phyloP scores from a whole-genome alignment of 2,113 vertebrate genomes.

The Salminus brasiliensis region DNA sequence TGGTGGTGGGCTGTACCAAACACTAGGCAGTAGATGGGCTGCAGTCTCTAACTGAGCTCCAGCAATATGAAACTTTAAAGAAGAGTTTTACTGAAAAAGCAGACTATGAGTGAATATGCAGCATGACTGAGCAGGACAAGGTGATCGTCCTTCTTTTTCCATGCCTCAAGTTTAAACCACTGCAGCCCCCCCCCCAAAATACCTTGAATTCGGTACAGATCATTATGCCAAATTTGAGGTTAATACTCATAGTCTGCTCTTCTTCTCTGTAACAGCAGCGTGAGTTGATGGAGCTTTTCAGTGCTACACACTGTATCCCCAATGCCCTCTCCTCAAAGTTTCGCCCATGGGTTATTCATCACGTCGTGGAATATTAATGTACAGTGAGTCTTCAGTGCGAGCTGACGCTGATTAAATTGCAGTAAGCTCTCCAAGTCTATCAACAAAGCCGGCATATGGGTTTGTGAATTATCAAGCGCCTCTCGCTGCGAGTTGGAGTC shows the following conservation, averaged over 20 bases:
- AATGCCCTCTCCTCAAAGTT: not conserved
- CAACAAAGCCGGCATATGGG: constrained; percentile 49
- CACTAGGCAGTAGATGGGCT: too few relatives aligned
- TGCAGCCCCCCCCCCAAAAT: not conserved
- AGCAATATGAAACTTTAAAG: too few relatives aligned
- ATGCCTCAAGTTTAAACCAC: not conserved
- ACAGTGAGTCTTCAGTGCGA: constrained; percentile 37
- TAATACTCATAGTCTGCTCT: not conserved
- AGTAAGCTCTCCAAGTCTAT: constrained; percentile 20
- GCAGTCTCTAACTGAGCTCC: too few relatives aligned
- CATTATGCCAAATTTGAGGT: too few relatives aligned
- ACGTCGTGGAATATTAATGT: constrained; percentile 48
- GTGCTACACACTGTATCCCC: not conserved
- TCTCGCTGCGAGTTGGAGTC: constrained; percentile 50
- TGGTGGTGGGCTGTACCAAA: too few relatives aligned
- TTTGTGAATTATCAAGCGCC: constrained; percentile 49
- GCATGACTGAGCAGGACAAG: too few relatives aligned
- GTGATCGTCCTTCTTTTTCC: not conserved
- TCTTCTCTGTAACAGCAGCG: not conserved
- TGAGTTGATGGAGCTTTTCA: not conserved
- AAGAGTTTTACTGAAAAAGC: too few relatives aligned
- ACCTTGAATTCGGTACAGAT: not conserved
- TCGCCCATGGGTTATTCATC: constrained; percentile 51
- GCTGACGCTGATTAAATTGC: constrained; percentile 53
- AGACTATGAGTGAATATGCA: too few relatives aligned